A percentile compares a stretch with the other conserved stretches of the same genome.
Evolutionary conservation across 2,888 invertebrate species (phyloP).

Genomic region (Sturmia bella): DNA sequence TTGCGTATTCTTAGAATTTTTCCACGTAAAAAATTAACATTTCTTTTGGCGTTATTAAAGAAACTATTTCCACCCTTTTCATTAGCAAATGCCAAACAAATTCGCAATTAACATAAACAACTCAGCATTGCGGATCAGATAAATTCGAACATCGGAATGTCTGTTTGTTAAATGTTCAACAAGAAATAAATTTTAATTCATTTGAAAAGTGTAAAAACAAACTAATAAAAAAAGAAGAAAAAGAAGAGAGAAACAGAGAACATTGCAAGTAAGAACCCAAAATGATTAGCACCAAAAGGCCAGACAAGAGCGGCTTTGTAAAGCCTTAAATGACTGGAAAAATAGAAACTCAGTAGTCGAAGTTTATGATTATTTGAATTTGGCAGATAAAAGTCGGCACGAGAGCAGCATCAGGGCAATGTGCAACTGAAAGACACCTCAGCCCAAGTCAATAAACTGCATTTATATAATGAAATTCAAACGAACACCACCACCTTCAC

Average conservation of each 20-base stretch:
- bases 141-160: conserved; percentile 65
- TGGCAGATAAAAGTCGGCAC: no score
- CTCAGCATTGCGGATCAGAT: conserved; percentile 66
- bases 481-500: background rate
- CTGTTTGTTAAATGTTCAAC: conserved; percentile 68
- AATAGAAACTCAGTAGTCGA: no score
- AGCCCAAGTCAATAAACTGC: background rate
- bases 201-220: conserved; percentile 42
- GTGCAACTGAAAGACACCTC: background rate
- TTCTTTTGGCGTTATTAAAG: conserved; percentile 8
- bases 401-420: background rate
- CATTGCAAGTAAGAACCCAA: background rate
- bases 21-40: conserved; percentile 1
- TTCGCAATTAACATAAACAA: conserved; percentile 70
- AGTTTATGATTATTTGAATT: no score
- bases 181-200: conserved; percentile 69
- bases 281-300: background rate
- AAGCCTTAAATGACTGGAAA: no score
- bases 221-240: background rate
- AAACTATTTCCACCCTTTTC: conserved; percentile 58
- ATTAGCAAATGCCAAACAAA: conserved; percentile 69
- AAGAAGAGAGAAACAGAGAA: background rate
- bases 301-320: background rate
- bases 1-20: no score
- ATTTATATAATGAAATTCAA: background rate